Base-by-base conservation (phyloP, 1,140 invertebrate genomes). In the Plectrocnemia conspersa region DNA sequence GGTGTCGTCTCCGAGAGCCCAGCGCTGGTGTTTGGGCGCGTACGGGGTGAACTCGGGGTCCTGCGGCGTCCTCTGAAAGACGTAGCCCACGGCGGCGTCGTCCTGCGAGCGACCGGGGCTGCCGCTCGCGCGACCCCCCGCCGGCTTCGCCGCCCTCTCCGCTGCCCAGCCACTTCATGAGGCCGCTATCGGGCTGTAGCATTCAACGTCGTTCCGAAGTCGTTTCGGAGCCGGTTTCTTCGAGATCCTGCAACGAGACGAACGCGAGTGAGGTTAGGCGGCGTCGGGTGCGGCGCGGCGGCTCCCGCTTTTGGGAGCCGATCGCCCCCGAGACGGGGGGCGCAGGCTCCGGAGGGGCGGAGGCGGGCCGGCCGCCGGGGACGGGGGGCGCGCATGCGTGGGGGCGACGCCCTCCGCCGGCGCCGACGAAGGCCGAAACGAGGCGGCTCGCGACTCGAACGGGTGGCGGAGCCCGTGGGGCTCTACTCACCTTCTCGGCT, bases 1-100 rank as follows among this genome's bases (percentile, higher is more conserved):
- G 64, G 81, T 81, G 68, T 91, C 88, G 71, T 91, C 88, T 41
- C 85, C 88, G 25, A 86, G 74, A 29, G 86, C 82, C 89, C 89
- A 92, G 58, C 88, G 77, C 59, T 74, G 72, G 10, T 61, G 62
- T 70, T 86, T 88, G 18, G 78, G 81, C 61, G 82, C 83, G 73
- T 84, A 78, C 21, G 78, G 75, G 59, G 79, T 77, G 65, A 88
- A 83, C 64, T 88, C 86, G 40, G 81, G 77, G 67, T 91, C 88
- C 52, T 80, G 79, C 50, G 86, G 83, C 18, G 83, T 82, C 61
- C 89, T 73, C 75, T 91, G 89, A 71, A 89, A 93, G 52, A 90
- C 85, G 70, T 93, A 93, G 63, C 88, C 84, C 57, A 92, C 88
- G 67, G 86, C 84, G 47, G 87, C 87, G 78, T 92, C 90, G 70